phyloP scores from a whole-genome alignment of 2,797 vertebrate species.

The Scolopax rusticola region DNA sequence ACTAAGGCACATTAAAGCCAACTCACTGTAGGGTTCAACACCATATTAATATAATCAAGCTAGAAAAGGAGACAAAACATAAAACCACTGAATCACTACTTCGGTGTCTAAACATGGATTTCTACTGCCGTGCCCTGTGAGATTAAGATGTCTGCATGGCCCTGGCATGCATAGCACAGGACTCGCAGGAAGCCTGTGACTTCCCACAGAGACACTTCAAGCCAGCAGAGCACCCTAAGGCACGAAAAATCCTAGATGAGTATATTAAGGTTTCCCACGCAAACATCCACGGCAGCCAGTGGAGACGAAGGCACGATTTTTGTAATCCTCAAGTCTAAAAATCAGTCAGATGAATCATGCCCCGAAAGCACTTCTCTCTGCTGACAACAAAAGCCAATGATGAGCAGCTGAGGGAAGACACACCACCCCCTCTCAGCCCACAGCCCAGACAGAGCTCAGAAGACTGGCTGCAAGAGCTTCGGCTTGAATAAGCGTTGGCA shows the following conservation, averaged over 20 bases:
- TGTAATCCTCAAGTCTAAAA: background rate
- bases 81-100: background rate
- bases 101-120: background rate
- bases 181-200: background rate
- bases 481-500: background rate
- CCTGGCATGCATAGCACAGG: background rate
- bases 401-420: background rate
- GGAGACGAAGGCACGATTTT: background rate
- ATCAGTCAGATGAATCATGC: background rate
- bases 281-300: background rate
- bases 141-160: background rate
- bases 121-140: background rate
- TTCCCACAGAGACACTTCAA: background rate
- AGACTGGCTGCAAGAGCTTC: background rate
- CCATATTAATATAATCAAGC: fast-evolving
- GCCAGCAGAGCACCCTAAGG: background rate
- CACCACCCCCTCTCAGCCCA: background rate
- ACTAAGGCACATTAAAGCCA: background rate
- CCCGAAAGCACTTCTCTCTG: background rate
- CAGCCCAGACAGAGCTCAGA: fast-evolving
- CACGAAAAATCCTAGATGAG: background rate
- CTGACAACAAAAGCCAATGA: background rate
- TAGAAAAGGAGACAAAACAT: background rate
- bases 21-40: background rate
- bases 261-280: background rate